Evolutionary conservation across 2,113 vertebrate genomes (phyloP), one percentile per base, ranked within the genome.

Genomic region (Ciconia stormi): DNA sequence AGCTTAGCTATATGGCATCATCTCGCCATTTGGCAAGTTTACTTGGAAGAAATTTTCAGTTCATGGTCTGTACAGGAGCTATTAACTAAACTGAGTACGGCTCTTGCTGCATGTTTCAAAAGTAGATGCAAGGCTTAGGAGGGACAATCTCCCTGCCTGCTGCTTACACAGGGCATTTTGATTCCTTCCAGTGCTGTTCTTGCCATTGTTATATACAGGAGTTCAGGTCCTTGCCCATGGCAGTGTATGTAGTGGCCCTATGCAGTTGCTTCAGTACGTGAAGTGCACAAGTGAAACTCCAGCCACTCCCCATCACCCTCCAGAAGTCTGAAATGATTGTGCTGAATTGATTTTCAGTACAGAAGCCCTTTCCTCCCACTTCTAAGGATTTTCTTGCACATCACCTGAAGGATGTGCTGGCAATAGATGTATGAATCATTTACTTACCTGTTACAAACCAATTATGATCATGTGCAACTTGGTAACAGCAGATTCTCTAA

Each of bases 201-300:
- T 56, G 32, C 65, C 14, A 2, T 46, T 0, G 0, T 59, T 44
- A 16, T 0, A 22, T n/a, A 36, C 49, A 78, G 69, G 16, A 47
- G 38, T 46, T 78, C n/a, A 34, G n/a, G 32, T 36, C 16, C 10
- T 38, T 76, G 40, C 36, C 50, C 2, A 1, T 25, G 52, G 40
- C 32, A 26, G 12, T 11, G 26, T 29, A 10, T 0, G 11, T 46
- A 32, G 8, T 65, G 50, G 38, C 32, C 40, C 61, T 29, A 1
- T 1, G 4, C 34, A 18, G 47, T n/a, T 2, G 1, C 32, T 55
- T n/a, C 29, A 19, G 44, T 27, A 50, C 40, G 16, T 14, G 50
- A 62, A 38, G 65, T 26, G 25, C 47, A 11, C 13, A n/a, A 58
- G 13, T 11, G 44, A 65, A 82, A 36, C 4, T 74, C 16, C 59